Base-by-base conservation (phyloP, 2,888 invertebrate genomes). In the Kryphioiulus occultus region DNA sequence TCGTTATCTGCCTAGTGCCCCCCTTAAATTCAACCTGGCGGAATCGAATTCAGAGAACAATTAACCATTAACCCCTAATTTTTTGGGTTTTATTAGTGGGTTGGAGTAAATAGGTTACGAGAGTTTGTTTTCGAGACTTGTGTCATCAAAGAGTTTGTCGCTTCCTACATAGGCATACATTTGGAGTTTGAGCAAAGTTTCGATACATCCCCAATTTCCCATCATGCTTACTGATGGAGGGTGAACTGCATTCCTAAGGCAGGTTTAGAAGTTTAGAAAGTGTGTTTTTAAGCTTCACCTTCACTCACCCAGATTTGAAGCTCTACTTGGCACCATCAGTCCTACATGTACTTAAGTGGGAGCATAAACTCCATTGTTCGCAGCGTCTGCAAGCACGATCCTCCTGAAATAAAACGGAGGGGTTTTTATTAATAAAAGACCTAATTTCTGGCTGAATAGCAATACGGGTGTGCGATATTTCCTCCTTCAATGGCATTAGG, bases 261-360 rank as follows among this genome's bases (percentile, higher is more conserved):
- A 5, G 2, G n/a, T n/a, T n/a, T n/a, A n/a, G n/a, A 39, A 39
- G 39, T 22, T 68, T 26, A 68, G 68, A 68, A 68, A 68, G 68
- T 68, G 68, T 26, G 4, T 68, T 68, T 68, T 2, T 39, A 3
- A 44, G 68, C 26, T 68, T 68, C 68, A 68, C 68, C 68, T 68
- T 68, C 68, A 68, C 68, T 68, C 1, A 68, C 68, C 68, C 68
- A 68, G 68, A 68, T 68, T 68, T 68, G 26, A 68, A 68, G 68
- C 68, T 68, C 26, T 26, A 68, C 68, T 68, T 26, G 68, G 68
- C 26, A 26, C 26, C 68, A 12, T 26, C 9, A 68, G 26, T 22
- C 22, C 26, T 26, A 35, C n/a, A n/a, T n/a, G n/a, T n/a, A 22
- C 68, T 68, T 26, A 68, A 10, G 26, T 22, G 26, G 2, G 68